phyloP scores from a whole-genome alignment of 2,113 vertebrate genomes.

The Phaethon lepturus region DNA sequence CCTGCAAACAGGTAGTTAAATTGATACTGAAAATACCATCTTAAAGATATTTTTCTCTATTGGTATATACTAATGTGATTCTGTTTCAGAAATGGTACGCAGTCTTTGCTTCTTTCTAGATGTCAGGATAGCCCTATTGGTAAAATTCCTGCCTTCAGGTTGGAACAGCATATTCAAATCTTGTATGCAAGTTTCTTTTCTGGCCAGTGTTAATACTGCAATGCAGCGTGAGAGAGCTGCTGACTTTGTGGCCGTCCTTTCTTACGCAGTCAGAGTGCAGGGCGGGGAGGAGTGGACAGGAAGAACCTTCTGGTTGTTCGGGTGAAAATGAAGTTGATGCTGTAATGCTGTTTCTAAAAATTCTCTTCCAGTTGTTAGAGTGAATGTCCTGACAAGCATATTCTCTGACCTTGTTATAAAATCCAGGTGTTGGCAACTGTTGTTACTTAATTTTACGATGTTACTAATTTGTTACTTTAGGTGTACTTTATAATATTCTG shows the following conservation, averaged over 20 bases:
- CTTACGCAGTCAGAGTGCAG: background rate
- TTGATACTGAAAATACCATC: background rate
- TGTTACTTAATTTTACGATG: background rate
- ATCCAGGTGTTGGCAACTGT: background rate
- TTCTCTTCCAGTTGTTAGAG: background rate
- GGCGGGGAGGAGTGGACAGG: background rate
- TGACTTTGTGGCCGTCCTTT: background rate
- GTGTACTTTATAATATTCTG: background rate
- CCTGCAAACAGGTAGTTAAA: background rate
- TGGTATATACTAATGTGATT: fast-evolving
- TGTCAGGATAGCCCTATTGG: background rate
- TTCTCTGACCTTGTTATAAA: background rate
- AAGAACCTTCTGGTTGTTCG: background rate
- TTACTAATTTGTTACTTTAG: background rate
- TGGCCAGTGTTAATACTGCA: constrained; percentile 16
- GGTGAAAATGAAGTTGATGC: background rate
- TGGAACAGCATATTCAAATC: background rate
- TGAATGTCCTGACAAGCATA: background rate
- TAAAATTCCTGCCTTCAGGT: background rate
- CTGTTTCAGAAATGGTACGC: background rate
- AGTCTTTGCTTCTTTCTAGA: background rate
- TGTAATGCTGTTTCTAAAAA: constrained; percentile 3
- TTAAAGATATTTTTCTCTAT: background rate
- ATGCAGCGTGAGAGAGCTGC: constrained; percentile 4
- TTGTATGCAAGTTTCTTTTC: constrained; percentile 40